These are phyloP conservation scores for Alectura lathami DNA, from an alignment of 2,113 vertebrate species.

Conservation along the genomic window DNA sequence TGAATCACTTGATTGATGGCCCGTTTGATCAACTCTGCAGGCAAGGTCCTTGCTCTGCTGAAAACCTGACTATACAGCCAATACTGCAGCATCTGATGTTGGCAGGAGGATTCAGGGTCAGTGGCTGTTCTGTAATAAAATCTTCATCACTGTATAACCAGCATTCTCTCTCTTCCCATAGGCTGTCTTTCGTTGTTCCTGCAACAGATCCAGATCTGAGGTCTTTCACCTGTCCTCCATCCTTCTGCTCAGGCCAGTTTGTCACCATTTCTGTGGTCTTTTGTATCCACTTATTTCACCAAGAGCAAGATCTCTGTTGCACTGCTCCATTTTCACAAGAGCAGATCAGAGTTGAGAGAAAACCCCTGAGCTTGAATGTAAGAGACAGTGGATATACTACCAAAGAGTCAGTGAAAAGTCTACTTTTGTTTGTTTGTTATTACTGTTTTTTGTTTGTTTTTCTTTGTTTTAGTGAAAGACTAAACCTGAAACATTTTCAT, in stretches of 20 bases:
- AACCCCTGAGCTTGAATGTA: neutral
- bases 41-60: conserved; percentile 6
- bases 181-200: neutral
- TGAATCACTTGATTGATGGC: conserved; percentile 53
- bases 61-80: neutral
- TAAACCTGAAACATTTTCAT: neutral
- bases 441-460: neutral
- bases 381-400: neutral
- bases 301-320: neutral
- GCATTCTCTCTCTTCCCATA: neutral
- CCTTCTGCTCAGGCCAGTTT: neutral
- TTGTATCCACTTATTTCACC: neutral
- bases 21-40: conserved; percentile 30
- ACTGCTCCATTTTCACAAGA: neutral
- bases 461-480: neutral
- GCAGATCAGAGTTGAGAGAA: neutral
- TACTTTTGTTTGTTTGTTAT: neutral
- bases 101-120: conserved; percentile 11
- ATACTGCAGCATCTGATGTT: neutral
- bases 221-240: neutral
- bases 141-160: neutral
- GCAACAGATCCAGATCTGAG: neutral
- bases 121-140: neutral
- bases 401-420: neutral
- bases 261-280: neutral